These are phyloP conservation scores for Eulacestoma nigropectus DNA, from an alignment of 2,113 vertebrate genomes.

Conservation along the genomic window DNA sequence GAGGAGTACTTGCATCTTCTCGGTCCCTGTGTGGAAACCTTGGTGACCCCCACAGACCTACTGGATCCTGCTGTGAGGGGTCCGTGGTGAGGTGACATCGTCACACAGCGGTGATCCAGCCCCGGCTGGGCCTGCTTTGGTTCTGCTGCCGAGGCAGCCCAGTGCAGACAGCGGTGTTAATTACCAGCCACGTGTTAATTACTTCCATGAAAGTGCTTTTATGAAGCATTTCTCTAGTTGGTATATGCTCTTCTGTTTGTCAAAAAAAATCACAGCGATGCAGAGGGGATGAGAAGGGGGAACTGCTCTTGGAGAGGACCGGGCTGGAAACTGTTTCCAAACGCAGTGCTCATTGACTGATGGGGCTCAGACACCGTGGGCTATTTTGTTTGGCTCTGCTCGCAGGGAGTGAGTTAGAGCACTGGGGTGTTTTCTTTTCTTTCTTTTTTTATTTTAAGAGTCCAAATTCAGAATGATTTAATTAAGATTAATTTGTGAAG, in stretches of 20 bases:
- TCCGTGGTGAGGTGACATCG: neutral
- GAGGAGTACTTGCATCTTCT: neutral
- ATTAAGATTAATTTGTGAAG: constrained; percentile 37
- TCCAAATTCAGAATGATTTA: constrained; percentile 14
- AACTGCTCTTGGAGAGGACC: neutral
- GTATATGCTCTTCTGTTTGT: accelerated
- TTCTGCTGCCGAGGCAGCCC: neutral
- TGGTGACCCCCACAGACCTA: neutral
- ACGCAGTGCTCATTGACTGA: neutral
- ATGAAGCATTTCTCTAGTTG: neutral
- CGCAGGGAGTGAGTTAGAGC: neutral
- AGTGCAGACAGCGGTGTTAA: accelerated
- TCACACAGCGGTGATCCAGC: accelerated
- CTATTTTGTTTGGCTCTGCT: constrained; percentile 35
- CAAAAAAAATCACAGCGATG: accelerated
- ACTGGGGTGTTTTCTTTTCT: neutral
- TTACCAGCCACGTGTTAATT: neutral
- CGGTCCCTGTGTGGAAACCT: accelerated
- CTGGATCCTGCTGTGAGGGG: accelerated
- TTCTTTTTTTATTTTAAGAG: neutral
- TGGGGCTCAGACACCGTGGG: neutral
- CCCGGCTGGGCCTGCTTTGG: accelerated
- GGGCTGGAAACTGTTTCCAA: neutral
- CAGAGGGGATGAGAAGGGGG: neutral
- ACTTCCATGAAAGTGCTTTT: neutral